phyloP scores from a whole-genome alignment of 2,113 vertebrate species.

The Calidris pygmaea region DNA sequence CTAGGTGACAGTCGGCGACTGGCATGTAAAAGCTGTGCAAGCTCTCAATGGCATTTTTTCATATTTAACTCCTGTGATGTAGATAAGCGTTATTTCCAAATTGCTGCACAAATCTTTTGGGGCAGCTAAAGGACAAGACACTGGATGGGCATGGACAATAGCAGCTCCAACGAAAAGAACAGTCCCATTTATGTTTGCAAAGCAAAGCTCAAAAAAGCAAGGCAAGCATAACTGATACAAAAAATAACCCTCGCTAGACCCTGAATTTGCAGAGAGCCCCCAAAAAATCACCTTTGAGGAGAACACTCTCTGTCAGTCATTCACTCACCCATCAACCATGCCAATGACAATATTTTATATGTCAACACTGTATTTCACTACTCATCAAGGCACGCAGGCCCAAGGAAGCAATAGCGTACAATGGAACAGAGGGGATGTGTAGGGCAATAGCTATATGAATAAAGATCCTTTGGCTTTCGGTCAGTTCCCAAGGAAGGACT shows the following conservation, averaged over 20 bases:
- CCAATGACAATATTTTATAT: constrained; percentile 8
- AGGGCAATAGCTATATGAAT: constrained; percentile 2
- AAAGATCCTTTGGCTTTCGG: constrained; percentile 18
- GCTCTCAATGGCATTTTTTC: background rate
- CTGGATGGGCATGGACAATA: background rate
- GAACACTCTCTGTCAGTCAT: background rate
- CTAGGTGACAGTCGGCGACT: background rate
- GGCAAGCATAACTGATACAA: background rate
- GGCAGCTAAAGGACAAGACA: background rate
- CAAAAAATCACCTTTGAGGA: background rate
- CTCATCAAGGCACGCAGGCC: background rate
- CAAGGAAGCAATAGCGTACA: background rate
- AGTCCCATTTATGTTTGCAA: background rate
- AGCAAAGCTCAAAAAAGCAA: background rate
- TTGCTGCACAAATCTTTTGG: background rate
- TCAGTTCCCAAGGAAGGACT: background rate
- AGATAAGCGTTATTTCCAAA: background rate
- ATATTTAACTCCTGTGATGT: background rate
- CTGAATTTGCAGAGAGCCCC: background rate
- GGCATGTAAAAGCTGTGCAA: background rate
- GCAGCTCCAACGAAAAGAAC: background rate
- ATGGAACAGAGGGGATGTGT: background rate
- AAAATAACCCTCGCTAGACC: background rate
- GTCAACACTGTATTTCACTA: background rate
- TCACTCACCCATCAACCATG: background rate